Conservation (phyloP, 2,888 invertebrate genomes). For the Anorthoa munda region DNA sequence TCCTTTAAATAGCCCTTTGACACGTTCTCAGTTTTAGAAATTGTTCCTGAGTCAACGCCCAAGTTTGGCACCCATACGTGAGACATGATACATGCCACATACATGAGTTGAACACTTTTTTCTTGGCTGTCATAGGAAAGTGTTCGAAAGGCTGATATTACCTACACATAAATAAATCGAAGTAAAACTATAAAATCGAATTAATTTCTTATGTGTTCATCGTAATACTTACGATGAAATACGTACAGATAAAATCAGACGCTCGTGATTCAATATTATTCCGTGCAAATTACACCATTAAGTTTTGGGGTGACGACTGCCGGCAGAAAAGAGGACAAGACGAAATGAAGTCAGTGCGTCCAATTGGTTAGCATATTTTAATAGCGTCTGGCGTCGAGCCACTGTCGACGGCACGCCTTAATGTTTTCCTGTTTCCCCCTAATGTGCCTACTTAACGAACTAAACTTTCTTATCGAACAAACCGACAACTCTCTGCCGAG, state of each 20-base stretch:
- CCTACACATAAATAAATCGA: neutral
- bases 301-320: slow-evolving; percentile 72
- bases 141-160: neutral
- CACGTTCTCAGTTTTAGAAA: too few relatives aligned
- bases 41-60: too few relatives aligned
- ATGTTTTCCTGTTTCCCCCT: slow-evolving; percentile 89
- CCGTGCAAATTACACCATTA: slow-evolving; percentile 79
- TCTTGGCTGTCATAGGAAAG: neutral
- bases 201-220: neutral
- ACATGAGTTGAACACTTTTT: too few relatives aligned
- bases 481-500: slow-evolving; percentile 82
- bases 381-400: slow-evolving; percentile 87
- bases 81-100: too few relatives aligned
- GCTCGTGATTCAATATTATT: slow-evolving; percentile 78
- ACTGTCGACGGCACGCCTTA: slow-evolving; percentile 84
- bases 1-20: too few relatives aligned
- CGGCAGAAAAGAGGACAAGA: slow-evolving; percentile 72
- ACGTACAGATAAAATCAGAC: slow-evolving; percentile 69
- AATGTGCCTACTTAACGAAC: slow-evolving; percentile 90
- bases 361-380: slow-evolving; percentile 89
- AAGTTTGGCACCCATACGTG: too few relatives aligned
- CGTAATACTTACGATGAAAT: slow-evolving; percentile 55
- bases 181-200: neutral
- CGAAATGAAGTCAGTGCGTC: slow-evolving; percentile 80
- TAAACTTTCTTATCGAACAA: slow-evolving; percentile 89